Evolutionary conservation across 2,888 invertebrate species (phyloP).

Genomic region (Loripinus fragilis): DNA sequence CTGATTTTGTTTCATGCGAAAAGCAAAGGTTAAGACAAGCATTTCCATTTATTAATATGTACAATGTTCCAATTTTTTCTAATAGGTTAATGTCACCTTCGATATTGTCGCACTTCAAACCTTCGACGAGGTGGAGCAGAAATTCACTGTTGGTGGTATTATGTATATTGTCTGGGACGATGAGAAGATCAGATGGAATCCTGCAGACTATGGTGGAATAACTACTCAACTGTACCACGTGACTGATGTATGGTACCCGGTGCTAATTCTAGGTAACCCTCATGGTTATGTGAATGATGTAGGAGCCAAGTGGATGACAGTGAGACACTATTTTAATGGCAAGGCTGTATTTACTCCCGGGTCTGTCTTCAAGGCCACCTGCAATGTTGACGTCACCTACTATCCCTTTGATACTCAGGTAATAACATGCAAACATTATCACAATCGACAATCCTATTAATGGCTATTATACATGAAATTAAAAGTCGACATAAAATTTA

Average conservation of each 20-base stretch:
- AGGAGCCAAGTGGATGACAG: constrained; percentile 29
- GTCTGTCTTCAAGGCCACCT: constrained; percentile 30
- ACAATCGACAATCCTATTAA: too few species aligned
- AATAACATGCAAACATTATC: too few species aligned
- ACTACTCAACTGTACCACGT: not conserved
- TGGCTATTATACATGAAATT: too few species aligned
- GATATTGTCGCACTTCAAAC: constrained; percentile 40
- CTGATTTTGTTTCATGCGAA: too few species aligned
- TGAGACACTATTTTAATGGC: constrained; percentile 31
- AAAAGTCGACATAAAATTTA: too few species aligned
- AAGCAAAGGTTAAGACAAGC: too few species aligned
- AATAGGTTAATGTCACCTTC: constrained; percentile 30
- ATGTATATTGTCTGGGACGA: constrained; percentile 32
- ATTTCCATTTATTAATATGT: too few species aligned
- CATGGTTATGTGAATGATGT: constrained; percentile 29
- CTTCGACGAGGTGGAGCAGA: constrained; percentile 43
- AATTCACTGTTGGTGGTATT: constrained; percentile 32
- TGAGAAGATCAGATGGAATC: constrained; percentile 18
- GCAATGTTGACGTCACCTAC: constrained; percentile 37
- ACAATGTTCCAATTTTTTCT: not conserved
- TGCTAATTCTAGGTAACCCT: constrained; percentile 35
- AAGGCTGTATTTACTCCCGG: constrained; percentile 27
- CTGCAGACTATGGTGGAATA: constrained; percentile 9
- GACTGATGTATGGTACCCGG: constrained; percentile 36
- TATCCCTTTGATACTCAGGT: constrained; percentile 45